A percentile compares a stretch with the other conserved stretches of the same genome.
Evolutionary conservation across 1,140 invertebrate genomes (phyloP).

Genomic region (Drosophila pseudoananassae): DNA sequence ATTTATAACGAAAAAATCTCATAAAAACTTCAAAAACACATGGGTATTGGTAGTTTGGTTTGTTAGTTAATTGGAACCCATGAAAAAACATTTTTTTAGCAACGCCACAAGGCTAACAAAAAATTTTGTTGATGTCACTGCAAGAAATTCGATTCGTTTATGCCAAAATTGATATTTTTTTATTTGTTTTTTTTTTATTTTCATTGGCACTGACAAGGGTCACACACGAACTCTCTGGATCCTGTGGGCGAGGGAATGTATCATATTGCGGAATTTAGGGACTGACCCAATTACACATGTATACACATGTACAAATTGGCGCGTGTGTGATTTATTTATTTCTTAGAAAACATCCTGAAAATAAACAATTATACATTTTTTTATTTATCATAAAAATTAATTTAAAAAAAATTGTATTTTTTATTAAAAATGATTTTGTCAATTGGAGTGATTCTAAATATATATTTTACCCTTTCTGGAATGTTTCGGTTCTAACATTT

Average conservation of each 20-base stretch:
- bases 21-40: conserved; percentile 10
- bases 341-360: neutral
- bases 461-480: too few relatives aligned
- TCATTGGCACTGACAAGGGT: conserved; percentile 21
- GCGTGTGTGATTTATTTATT: conserved; percentile 1
- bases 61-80: neutral
- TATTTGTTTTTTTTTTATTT: neutral
- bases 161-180: neutral
- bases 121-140: neutral
- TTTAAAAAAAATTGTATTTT: too few relatives aligned
- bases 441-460: too few relatives aligned
- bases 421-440: too few relatives aligned
- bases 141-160: neutral
- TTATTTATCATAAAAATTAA: too few relatives aligned
- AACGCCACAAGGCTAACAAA: neutral
- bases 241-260: neutral
- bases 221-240: neutral
- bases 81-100: neutral
- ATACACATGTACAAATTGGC: conserved; percentile 8
- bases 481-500: too few relatives aligned
- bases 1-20: conserved; percentile 24
- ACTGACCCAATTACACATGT: neutral
- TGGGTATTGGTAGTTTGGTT: neutral
- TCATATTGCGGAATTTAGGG: neutral
- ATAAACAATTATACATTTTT: too few relatives aligned